Conservation (phyloP, 1,140 invertebrate genomes). For the Aphidius gifuensis region DNA sequence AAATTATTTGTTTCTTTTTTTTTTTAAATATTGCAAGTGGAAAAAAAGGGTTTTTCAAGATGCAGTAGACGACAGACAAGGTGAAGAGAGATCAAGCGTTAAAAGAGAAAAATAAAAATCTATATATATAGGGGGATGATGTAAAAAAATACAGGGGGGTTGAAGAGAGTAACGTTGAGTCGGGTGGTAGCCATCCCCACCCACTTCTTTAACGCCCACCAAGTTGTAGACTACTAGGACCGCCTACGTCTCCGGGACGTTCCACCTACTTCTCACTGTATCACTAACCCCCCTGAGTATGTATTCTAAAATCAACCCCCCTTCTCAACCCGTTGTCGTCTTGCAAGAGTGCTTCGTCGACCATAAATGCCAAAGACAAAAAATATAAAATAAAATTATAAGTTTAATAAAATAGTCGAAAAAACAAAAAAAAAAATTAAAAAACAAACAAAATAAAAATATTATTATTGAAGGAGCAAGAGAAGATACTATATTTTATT, state of each 20-base stretch:
- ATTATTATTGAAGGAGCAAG: too few species aligned
- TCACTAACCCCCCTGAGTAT: slow-evolving; percentile 27
- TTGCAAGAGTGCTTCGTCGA: slow-evolving; percentile 22
- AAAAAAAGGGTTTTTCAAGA: neutral
- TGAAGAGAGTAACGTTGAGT: slow-evolving; percentile 29
- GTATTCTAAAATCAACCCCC: slow-evolving; percentile 22
- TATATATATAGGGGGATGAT: neutral
- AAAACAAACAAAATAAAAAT: too few species aligned
- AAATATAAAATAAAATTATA: neutral
- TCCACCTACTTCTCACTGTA: slow-evolving; percentile 46
- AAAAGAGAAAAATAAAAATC: neutral
- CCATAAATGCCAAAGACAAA: slow-evolving; percentile 40
- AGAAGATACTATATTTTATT: too few species aligned
- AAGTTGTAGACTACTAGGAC: slow-evolving; percentile 42
- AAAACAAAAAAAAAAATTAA: too few species aligned
- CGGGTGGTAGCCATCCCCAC: slow-evolving; percentile 42
- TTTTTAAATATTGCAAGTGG: neutral
- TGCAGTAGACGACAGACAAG: too few species aligned
- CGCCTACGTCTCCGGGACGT: slow-evolving; percentile 51
- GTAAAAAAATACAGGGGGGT: neutral
- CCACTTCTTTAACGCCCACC: slow-evolving; percentile 53
- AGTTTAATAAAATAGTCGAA: too few species aligned
- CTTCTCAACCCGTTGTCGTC: slow-evolving; percentile 7
- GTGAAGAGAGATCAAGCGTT: neutral
- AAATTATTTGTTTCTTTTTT: neutral